Conservation (phyloP, 2,888 invertebrate species). For the Sussaba pulchella region DNA sequence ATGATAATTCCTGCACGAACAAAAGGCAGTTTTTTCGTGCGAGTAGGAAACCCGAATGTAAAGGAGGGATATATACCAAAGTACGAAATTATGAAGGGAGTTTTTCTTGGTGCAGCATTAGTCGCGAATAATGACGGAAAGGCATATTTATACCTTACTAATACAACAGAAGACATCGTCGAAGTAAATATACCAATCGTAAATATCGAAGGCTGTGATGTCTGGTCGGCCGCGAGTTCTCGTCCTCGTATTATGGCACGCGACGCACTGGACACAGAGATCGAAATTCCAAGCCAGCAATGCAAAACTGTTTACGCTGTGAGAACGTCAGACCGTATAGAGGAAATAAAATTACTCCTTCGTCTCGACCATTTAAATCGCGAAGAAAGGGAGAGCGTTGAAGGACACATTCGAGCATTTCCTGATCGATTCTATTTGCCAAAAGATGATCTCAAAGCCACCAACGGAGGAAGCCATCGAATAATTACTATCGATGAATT, state of each 20-base stretch:
- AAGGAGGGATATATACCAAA: background rate
- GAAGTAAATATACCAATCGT: too few relatives aligned
- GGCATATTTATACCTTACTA: too few relatives aligned
- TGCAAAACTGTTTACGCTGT: too few relatives aligned
- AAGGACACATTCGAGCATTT: slow-evolving; percentile 49
- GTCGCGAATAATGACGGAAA: slow-evolving; percentile 53
- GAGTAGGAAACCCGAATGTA: background rate
- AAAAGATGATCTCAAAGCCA: slow-evolving; percentile 42
- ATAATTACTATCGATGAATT: slow-evolving; percentile 56
- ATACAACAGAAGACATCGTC: too few relatives aligned
- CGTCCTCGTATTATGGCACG: too few relatives aligned
- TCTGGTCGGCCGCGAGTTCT: too few relatives aligned
- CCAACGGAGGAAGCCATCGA: slow-evolving; percentile 43
- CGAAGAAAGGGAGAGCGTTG: slow-evolving; percentile 59
- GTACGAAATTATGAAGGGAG: too few relatives aligned
- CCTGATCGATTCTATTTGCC: slow-evolving; percentile 55
- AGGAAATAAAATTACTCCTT: slow-evolving; percentile 11
- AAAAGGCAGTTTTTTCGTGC: too few relatives aligned
- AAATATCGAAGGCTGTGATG: too few relatives aligned
- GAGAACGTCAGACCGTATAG: slow-evolving; percentile 22
- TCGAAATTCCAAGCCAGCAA: too few relatives aligned
- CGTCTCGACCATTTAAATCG: slow-evolving; percentile 56
- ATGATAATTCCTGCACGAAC: too few relatives aligned
- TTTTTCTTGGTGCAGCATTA: slow-evolving; percentile 43
- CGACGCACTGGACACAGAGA: too few relatives aligned